Conservation (phyloP, 2,797 vertebrate genomes). For the Periparus ater region DNA sequence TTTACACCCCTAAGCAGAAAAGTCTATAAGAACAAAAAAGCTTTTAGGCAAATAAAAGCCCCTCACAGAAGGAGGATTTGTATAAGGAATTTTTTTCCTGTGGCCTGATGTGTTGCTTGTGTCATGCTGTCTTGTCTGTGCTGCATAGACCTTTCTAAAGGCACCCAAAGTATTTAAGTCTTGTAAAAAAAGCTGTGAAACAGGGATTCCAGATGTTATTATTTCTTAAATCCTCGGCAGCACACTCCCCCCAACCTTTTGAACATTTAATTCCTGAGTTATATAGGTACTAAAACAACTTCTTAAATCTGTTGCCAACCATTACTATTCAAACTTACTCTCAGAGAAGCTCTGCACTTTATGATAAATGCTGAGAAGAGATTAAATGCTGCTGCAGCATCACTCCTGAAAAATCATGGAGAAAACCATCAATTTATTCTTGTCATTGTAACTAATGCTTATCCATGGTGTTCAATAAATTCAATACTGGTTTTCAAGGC, state of each 20-base stretch:
- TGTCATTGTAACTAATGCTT: conserved; percentile 20
- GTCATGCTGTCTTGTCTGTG: not conserved
- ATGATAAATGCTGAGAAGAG: conserved; percentile 49
- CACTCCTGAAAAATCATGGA: conserved; percentile 46
- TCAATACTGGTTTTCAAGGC: conserved; percentile 35
- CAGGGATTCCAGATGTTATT: conserved; percentile 24
- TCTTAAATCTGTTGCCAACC: conserved; percentile 36
- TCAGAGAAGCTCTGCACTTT: conserved; percentile 41
- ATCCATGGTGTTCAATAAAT: not conserved
- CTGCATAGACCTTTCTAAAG: not conserved
- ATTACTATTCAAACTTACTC: conserved; percentile 56
- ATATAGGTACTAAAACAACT: conserved; percentile 21
- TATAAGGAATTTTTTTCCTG: not conserved
- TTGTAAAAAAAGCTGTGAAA: not conserved
- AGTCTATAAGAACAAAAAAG: not conserved
- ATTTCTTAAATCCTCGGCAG: conserved; percentile 30
- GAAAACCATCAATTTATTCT: conserved; percentile 61
- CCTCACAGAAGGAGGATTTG: not conserved
- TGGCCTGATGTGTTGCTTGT: not conserved
- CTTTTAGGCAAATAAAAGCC: not conserved
- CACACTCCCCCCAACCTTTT: not conserved
- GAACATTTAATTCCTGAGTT: conserved; percentile 38
- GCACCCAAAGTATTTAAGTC: not conserved
- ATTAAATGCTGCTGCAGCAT: conserved; percentile 45
- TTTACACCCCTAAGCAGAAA: not conserved